phyloP scores from a whole-genome alignment of 2,888 invertebrate genomes.

The Abrostola triplasia region DNA sequence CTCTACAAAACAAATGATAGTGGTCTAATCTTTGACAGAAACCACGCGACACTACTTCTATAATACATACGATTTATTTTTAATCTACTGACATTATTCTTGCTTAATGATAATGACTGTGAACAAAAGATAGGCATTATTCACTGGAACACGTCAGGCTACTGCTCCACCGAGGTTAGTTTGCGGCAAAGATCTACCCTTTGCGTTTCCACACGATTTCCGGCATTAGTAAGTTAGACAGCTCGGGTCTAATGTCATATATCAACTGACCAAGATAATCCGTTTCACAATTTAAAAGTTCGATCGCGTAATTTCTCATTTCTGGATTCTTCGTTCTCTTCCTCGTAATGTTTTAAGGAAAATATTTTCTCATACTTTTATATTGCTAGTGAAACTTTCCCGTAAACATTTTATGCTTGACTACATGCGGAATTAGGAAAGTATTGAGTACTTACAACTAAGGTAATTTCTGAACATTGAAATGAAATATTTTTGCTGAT shows the following conservation, averaged over 20 bases:
- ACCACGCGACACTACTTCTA: neutral
- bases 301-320: neutral
- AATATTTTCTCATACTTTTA: no score
- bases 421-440: constrained; percentile 19
- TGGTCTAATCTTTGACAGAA: neutral
- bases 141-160: constrained; percentile 47
- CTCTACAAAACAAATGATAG: neutral
- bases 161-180: constrained; percentile 37
- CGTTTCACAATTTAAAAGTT: constrained; percentile 43
- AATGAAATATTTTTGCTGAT: no score
- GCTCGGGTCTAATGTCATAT: constrained; percentile 35
- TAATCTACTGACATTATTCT: constrained; percentile 33
- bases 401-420: neutral
- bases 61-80: constrained; percentile 15
- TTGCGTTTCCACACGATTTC: constrained; percentile 49
- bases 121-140: constrained; percentile 50
- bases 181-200: constrained; percentile 44
- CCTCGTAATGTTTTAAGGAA: no score
- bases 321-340: no score
- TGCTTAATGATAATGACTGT: constrained; percentile 49
- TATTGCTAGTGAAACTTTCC: no score
- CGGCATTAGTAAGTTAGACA: constrained; percentile 47
- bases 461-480: no score
- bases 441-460: no score
- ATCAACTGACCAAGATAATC: constrained; percentile 46